Percentiles rank a stretch among this genome's conserved stretches.
Conservation (phyloP, 2,888 invertebrate species). For the Eudasyphora cyanicolor region DNA sequence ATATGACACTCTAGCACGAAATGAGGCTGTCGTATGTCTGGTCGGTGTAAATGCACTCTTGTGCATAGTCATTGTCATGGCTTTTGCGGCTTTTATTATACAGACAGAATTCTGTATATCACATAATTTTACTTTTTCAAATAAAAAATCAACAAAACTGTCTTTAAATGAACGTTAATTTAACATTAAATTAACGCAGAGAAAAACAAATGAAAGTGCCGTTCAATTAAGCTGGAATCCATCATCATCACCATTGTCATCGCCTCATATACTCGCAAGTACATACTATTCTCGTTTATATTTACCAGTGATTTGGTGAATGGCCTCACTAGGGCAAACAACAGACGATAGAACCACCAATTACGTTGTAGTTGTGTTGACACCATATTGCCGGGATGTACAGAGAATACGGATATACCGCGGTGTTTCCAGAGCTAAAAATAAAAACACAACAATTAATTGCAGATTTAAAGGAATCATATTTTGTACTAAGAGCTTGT, state of each 20-base stretch:
- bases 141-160: not conserved
- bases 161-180: constrained; percentile 26
- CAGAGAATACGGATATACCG: constrained; percentile 87
- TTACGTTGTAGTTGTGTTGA: constrained; percentile 87
- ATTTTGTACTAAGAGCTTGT: too few species aligned
- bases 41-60: constrained; percentile 38
- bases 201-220: constrained; percentile 19
- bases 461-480: too few species aligned
- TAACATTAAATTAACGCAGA: constrained; percentile 32
- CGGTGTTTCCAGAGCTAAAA: constrained; percentile 83
- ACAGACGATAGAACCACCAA: constrained; percentile 91
- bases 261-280: not conserved
- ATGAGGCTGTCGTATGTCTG: too few species aligned
- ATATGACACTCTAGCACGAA: too few species aligned
- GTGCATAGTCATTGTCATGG: not conserved
- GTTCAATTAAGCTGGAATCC: not conserved
- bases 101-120: constrained; percentile 6
- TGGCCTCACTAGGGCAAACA: constrained; percentile 91
- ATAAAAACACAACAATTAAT: constrained; percentile 26
- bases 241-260: not conserved
- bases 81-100: constrained; percentile 19
- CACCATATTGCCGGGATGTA: constrained; percentile 97
- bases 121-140: not conserved
- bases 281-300: constrained; percentile 44
- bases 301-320: constrained; percentile 96